A percentile compares a stretch with the other conserved stretches of the same genome.
Evolutionary conservation across 2,797 vertebrate genomes (phyloP).

Genomic region (Hydrolagus colliei): DNA sequence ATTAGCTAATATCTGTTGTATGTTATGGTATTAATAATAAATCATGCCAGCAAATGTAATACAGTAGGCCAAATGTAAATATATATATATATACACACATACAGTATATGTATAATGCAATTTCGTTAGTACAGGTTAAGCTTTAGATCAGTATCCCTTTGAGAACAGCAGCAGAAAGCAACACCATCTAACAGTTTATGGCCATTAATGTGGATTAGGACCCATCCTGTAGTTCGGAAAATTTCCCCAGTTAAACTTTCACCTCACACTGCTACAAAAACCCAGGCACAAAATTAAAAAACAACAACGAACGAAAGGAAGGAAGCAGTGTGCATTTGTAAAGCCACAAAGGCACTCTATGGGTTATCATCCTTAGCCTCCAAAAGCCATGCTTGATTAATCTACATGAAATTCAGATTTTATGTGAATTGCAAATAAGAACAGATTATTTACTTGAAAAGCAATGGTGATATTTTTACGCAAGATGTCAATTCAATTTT

Average conservation of each 20-base stretch:
- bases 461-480: too few species aligned
- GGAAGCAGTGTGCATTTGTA: neutral
- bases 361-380: neutral
- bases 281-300: neutral
- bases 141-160: neutral
- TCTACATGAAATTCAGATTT: neutral
- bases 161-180: neutral
- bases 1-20: too few species aligned
- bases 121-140: neutral
- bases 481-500: too few species aligned
- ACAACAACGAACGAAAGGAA: neutral
- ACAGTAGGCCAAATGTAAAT: too few species aligned
- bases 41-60: too few species aligned
- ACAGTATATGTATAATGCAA: too few species aligned
- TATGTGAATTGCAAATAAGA: neutral
- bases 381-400: neutral
- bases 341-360: neutral
- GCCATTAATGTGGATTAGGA: neutral
- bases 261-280: neutral
- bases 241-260: too few species aligned
- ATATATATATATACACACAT: too few species aligned
- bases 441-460: neutral
- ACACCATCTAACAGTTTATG: neutral
- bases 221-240: neutral
- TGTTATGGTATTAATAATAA: neutral